Evolutionary conservation across 1,140 invertebrate species (phyloP).

Genomic region (Phenacoccus solenopsis): DNA sequence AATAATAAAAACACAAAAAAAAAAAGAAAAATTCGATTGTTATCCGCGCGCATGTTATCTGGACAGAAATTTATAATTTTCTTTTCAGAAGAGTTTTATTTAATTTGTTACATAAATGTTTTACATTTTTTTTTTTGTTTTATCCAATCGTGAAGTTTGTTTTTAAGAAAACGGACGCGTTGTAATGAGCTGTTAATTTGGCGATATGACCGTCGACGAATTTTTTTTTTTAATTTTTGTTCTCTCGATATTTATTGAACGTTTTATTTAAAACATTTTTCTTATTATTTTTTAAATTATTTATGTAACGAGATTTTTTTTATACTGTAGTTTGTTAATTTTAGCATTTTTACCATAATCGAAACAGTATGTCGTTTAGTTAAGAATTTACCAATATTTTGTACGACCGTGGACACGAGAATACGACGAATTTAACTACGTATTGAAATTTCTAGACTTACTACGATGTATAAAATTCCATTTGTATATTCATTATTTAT

Average conservation of each 20-base stretch:
- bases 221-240: slow-evolving; percentile 7
- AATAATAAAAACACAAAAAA: background rate
- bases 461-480: slow-evolving; percentile 10
- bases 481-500: slow-evolving; percentile 15
- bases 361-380: background rate
- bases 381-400: slow-evolving; percentile 1
- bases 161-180: too few species aligned
- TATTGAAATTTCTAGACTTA: background rate
- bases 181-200: too few species aligned
- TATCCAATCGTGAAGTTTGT: background rate
- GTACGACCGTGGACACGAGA: background rate
- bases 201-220: background rate
- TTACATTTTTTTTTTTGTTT: background rate
- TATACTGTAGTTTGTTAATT: slow-evolving; percentile 8
- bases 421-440: background rate
- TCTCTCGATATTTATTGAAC: background rate
- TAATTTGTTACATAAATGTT: background rate
- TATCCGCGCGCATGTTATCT: background rate
- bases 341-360: slow-evolving; percentile 1
- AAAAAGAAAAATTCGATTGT: background rate
- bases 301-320: slow-evolving; percentile 6
- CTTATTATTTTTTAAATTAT: background rate
- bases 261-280: background rate
- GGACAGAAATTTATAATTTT: background rate
- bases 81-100: background rate